phyloP scores from a whole-genome alignment of 1,140 invertebrate genomes.

The Cyrtorhinus lividipennis region DNA sequence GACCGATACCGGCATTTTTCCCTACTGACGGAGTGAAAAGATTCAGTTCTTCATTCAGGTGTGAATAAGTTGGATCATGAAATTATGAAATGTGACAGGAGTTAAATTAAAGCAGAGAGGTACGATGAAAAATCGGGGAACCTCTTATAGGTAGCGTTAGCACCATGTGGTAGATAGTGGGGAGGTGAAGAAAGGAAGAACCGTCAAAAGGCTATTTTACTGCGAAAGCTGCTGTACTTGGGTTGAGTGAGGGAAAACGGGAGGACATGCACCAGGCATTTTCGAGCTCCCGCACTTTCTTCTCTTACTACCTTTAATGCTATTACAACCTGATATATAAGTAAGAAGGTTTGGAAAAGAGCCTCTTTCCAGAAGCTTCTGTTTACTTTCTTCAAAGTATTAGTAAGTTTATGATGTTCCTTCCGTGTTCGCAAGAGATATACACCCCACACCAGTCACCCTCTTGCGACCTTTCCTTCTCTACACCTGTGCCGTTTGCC shows the following conservation, averaged over 20 bases:
- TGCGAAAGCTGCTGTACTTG: neutral
- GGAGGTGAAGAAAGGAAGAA: neutral
- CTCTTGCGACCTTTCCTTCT: neutral
- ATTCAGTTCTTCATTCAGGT: too few species aligned
- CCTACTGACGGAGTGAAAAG: too few species aligned
- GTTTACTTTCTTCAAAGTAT: neutral
- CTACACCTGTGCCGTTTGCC: neutral
- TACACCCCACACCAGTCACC: too few species aligned
- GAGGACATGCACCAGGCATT: neutral
- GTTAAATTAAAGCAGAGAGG: too few species aligned
- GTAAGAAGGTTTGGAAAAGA: neutral
- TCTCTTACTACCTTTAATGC: neutral
- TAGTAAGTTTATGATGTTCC: neutral
- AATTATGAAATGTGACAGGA: too few species aligned
- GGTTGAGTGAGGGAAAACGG: neutral
- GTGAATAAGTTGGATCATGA: too few species aligned
- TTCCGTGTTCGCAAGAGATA: too few species aligned
- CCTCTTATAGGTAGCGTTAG: too few species aligned
- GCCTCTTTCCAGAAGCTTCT: neutral
- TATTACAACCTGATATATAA: neutral
- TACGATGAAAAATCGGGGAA: too few species aligned
- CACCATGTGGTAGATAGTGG: too few species aligned
- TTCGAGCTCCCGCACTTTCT: neutral
- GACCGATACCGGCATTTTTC: too few species aligned
- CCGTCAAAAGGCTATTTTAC: neutral